Evolutionary conservation across 2,888 invertebrate species (phyloP), one percentile per base, ranked within the genome.

Genomic region (Ephialtes manifestator): DNA sequence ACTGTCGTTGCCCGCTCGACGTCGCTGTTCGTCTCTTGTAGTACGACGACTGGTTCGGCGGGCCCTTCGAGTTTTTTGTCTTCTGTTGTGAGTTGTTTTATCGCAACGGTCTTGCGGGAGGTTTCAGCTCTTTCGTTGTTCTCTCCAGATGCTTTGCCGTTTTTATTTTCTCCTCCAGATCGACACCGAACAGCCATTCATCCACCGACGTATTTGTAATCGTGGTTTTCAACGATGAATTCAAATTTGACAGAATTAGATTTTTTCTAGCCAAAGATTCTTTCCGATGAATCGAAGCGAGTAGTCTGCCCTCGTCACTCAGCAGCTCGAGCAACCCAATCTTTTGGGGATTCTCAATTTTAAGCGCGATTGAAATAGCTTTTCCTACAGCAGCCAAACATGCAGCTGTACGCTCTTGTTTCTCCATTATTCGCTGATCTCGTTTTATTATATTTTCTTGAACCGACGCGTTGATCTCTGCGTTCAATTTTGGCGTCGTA

Each of bases 21-120:
- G 15, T 58, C 68, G 20, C 11, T 0, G 71, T 18, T 20, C 53
- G 71, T 58, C 51, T 60, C 67, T n/a, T n/a, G n/a, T 31, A 67
- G 81, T 31, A 51, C 28, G 75, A 7, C 8, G 24, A 28, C 20
- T 51, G 77, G 31, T 51, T 75, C 31, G 60, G 20, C 75, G 68
- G 75, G 28, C 28, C 70, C 39, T 63, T 72, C 39, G 7, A 18
- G 85, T 87, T 86, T 88, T 87, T 88, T 87, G 78, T 1, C 18
- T 43, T 11, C 24, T 76, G 53, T 35, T 75, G 78, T n/a, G 24
- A n/a, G 35, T 31, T 81, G 4, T 11, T 20, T 39, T 65, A 51
- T 20, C 55, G 67, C 0, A 15, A 18, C 18, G 65, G 48, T 53
- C 65, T 77, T 31, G 20, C 8, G 2, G 70, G 70, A 28, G 72